phyloP scores from a whole-genome alignment of 92 coral and sea anemone species.

The Isaurus tuberculatus region DNA sequence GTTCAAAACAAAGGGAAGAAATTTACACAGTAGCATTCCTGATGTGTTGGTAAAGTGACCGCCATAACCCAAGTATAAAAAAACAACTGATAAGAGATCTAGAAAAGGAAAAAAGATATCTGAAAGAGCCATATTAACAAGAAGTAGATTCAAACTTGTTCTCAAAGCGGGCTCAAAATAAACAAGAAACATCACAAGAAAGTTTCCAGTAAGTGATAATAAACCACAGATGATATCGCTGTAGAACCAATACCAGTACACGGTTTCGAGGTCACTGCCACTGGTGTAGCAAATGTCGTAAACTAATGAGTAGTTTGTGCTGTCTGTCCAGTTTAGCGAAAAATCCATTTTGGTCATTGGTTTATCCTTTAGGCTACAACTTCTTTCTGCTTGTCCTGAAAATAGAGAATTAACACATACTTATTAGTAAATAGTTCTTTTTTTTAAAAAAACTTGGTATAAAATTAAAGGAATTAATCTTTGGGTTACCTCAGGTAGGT shows the following conservation, averaged over 20 bases:
- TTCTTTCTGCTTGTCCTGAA: neutral
- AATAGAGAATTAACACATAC: too few species aligned
- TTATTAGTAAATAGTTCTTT: too few species aligned
- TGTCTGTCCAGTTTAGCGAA: neutral
- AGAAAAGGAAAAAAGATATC: conserved; percentile 23
- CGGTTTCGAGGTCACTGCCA: neutral
- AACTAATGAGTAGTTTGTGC: neutral
- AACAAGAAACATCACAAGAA: conserved; percentile 26
- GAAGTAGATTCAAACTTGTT: conserved; percentile 17
- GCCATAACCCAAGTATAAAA: conserved; percentile 3
- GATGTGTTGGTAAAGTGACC: neutral
- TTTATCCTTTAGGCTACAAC: neutral
- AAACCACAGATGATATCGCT: conserved; percentile 19
- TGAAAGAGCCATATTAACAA: conserved; percentile 37
- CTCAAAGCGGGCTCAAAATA: neutral
- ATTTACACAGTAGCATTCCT: neutral
- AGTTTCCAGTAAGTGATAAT: conserved; percentile 5
- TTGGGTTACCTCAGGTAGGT: too few species aligned
- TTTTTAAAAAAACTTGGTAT: too few species aligned
- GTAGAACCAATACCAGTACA: conserved; percentile 27
- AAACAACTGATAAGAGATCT: neutral
- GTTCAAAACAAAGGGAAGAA: conserved; percentile 5
- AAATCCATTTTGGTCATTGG: neutral
- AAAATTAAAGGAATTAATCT: too few species aligned
- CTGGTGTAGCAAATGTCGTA: neutral